A percentile compares a stretch with the other conserved stretches of the same genome.
These are phyloP conservation scores for Ephydatia muelleri DNA, from an alignment of 37 sponge, comb jelly and placozoan species.

Conservation along the genomic window DNA sequence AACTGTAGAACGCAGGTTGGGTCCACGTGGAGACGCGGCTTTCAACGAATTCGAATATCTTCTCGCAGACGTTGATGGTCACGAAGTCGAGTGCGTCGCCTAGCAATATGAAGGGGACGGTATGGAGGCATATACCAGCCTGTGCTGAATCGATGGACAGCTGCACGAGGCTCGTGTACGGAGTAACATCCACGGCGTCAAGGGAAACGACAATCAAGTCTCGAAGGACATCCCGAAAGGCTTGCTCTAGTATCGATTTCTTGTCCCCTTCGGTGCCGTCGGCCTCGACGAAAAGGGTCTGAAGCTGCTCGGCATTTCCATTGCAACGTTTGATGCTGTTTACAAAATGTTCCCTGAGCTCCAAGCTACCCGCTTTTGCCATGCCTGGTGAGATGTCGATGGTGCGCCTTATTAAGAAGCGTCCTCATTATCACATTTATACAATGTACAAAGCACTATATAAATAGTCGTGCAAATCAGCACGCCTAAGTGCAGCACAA, in stretches of 20 bases:
- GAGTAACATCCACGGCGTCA: not conserved
- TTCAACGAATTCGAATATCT: constrained; percentile 81
- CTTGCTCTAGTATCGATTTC: constrained; percentile 83
- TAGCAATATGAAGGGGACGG: constrained; percentile 90
- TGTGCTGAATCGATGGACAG: constrained; percentile 52
- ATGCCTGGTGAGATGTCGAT: too few species aligned
- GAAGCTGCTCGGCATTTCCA: constrained; percentile 13
- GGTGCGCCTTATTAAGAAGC: too few species aligned
- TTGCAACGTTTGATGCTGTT: constrained; percentile 27
- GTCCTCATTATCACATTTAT: too few species aligned
- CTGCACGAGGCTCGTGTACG: constrained; percentile 33
- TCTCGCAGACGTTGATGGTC: constrained; percentile 80
- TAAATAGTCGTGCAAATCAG: too few species aligned
- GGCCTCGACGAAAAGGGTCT: constrained; percentile 26
- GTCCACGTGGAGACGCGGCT: constrained; percentile 63
- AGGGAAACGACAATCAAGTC: constrained; percentile 15
- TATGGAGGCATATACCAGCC: constrained; percentile 45
- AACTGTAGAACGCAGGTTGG: constrained; percentile 67
- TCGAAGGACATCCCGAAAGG: constrained; percentile 79
- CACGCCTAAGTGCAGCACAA: too few species aligned
- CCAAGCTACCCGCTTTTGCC: constrained; percentile 22
- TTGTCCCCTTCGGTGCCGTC: constrained; percentile 62
- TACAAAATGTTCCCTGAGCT: constrained; percentile 31
- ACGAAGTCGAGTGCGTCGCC: constrained; percentile 85
- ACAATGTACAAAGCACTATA: too few species aligned